Conservation (phyloP, 2,888 invertebrate genomes). For the Melanophora roralis region DNA sequence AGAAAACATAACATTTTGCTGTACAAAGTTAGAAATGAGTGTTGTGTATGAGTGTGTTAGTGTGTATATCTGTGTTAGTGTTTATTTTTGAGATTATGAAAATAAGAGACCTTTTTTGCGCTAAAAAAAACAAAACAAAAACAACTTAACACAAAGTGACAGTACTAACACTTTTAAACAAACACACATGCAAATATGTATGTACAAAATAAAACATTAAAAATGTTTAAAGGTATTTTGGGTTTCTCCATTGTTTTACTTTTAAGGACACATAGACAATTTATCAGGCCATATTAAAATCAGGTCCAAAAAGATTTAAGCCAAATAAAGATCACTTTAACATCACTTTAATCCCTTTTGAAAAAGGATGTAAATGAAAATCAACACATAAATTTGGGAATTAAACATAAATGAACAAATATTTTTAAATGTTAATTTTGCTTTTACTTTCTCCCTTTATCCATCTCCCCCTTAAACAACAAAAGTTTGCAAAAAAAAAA, state of each 20-base stretch:
- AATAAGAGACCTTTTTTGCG: conserved; percentile 28
- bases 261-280: conserved; percentile 3
- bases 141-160: neutral
- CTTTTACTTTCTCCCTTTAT: neutral
- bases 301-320: conserved; percentile 39
- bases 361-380: conserved; percentile 42
- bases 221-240: conserved; percentile 50
- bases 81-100: conserved; percentile 30
- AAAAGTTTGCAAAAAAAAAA: conserved; percentile 17
- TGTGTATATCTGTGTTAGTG: conserved; percentile 33
- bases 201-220: too few relatives aligned
- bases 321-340: conserved; percentile 42
- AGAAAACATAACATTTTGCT: conserved; percentile 17
- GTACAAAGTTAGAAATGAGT: conserved; percentile 15
- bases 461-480: conserved; percentile 1
- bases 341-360: conserved; percentile 54
- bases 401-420: conserved; percentile 39
- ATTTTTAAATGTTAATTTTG: conserved; percentile 25
- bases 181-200: too few relatives aligned
- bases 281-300: conserved; percentile 47
- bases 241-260: conserved; percentile 1
- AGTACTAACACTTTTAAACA: conserved; percentile 34
- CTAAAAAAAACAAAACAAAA: conserved; percentile 11
- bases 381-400: conserved; percentile 50
- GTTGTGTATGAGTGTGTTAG: neutral